phyloP scores from a whole-genome alignment of 2,797 vertebrate species.

The Ptychobarbus kaznakovi region DNA sequence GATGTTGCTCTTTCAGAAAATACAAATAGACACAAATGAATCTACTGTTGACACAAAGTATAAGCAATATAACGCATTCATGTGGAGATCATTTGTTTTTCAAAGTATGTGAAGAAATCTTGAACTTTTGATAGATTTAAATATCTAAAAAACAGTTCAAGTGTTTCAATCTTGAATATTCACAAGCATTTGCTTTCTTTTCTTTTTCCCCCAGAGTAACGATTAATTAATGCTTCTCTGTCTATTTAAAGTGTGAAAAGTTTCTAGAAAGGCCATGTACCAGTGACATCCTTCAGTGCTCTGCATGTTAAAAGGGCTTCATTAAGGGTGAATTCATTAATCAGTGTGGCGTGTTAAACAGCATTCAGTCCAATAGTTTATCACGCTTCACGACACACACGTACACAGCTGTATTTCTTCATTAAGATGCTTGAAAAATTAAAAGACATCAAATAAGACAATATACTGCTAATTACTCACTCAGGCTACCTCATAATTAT shows the following conservation, averaged over 20 bases:
- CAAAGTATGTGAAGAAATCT: not conserved
- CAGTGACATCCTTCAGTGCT: slow-evolving; percentile 16
- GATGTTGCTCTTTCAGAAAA: slow-evolving; percentile 7
- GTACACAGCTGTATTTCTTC: slow-evolving; percentile 16
- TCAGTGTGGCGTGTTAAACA: slow-evolving; percentile 20
- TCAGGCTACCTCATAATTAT: slow-evolving; percentile 54
- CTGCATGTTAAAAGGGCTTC: slow-evolving; percentile 40
- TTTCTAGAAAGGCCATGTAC: slow-evolving; percentile 41
- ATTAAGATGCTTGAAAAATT: slow-evolving; percentile 51
- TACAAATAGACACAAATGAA: not conserved
- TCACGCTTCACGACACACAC: not conserved
- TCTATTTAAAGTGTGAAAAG: slow-evolving; percentile 22
- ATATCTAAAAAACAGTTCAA: not conserved
- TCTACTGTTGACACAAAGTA: not conserved
- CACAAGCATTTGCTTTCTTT: not conserved
- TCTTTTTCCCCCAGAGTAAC: not conserved
- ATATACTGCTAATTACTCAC: slow-evolving; percentile 53
- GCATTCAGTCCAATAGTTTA: not conserved
- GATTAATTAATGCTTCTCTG: slow-evolving; percentile 43
- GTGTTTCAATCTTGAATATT: not conserved
- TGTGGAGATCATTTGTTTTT: not conserved
- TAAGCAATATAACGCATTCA: not conserved
- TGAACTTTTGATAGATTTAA: not conserved
- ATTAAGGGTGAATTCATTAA: slow-evolving; percentile 34
- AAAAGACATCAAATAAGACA: slow-evolving; percentile 56